Base-by-base conservation (phyloP, 2,888 invertebrate species). In the Atethmia centrago region DNA sequence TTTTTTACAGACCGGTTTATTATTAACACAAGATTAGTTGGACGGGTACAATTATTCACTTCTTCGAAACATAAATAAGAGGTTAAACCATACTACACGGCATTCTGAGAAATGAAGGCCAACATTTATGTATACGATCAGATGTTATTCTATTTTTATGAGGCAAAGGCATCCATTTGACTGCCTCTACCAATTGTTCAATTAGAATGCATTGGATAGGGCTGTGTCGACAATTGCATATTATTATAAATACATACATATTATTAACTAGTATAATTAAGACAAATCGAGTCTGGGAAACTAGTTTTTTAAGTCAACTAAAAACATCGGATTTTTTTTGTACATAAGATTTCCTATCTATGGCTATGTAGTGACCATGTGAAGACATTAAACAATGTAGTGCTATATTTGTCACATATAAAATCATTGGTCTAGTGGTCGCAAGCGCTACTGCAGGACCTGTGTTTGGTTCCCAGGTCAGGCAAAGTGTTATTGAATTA, bases 151-250 rank as follows among this genome's bases (percentile, higher is more conserved):
- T 83, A 79, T 80, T 79, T 74, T 68, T 85, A 78, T 82, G 69
- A 81, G 61, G 74, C 87, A 78, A 87, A 83, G 73, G 74, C 81
- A 78, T 79, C 75, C 81, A 81, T 87, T 81, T 83, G 80, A 79
- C 74, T 83, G 78, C 78, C 71, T 76, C 76, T 72, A 77, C 55
- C 78, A 87, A 87, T 84, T 87, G 84, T 75, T 75, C 87, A 87
- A 86, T 86, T 86, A 85, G 74, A 80, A 80, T 77, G 77, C 12
- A 59, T 28, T 61, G 21, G 10, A 10, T 69, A 86, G 85, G 86
- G 86, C 21, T 87, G 87, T 58, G 58, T 10, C 5, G 1, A 16
- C 19, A 47, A 16, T 19, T 56, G 25, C n/a, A n/a, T 49, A 51
- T n/a, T 49, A 2, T 10, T 49, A 19, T 63, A 62, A 21, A 40